Percentiles rank a stretch among this genome's conserved stretches.
phyloP scores from a whole-genome alignment of 2,113 vertebrate genomes.

The Chitala chitala region DNA sequence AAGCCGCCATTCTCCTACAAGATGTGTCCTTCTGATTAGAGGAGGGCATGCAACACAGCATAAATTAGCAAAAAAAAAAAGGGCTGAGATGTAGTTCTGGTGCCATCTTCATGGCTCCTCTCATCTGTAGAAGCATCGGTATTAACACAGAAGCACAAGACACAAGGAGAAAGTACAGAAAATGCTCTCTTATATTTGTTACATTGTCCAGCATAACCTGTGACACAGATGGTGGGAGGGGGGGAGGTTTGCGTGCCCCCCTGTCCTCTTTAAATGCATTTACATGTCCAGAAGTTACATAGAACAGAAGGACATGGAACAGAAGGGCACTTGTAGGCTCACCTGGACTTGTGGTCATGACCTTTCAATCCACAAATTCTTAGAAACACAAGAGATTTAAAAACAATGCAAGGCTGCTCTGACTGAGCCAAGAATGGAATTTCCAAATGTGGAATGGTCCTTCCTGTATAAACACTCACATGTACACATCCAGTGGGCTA shows the following conservation, averaged over 20 bases:
- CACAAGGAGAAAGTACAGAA: neutral
- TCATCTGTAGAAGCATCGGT: slow-evolving; percentile 49
- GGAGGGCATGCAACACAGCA: slow-evolving; percentile 75
- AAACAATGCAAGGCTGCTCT: neutral
- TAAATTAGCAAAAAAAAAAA: slow-evolving; percentile 81
- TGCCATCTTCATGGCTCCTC: slow-evolving; percentile 83
- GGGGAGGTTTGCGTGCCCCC: neutral
- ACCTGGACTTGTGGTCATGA: neutral
- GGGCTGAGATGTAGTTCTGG: slow-evolving; percentile 65
- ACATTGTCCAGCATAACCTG: neutral
- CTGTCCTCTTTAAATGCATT: neutral
- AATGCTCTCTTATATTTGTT: slow-evolving; percentile 16
- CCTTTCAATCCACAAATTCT: neutral
- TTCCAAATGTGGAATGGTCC: too few species aligned
- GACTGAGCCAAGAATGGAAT: too few species aligned
- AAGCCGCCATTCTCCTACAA: slow-evolving; percentile 78
- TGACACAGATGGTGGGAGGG: slow-evolving; percentile 22
- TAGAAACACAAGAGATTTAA: neutral
- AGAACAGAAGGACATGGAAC: too few species aligned
- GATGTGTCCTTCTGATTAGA: slow-evolving; percentile 77
- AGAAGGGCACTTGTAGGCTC: too few species aligned
- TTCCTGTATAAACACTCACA: too few species aligned
- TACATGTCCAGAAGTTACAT: neutral
- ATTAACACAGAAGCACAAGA: neutral
- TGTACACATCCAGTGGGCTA: too few species aligned